Evolutionary conservation across 2,113 vertebrate genomes (phyloP).

Genomic region (Periophthalmus modestus): DNA sequence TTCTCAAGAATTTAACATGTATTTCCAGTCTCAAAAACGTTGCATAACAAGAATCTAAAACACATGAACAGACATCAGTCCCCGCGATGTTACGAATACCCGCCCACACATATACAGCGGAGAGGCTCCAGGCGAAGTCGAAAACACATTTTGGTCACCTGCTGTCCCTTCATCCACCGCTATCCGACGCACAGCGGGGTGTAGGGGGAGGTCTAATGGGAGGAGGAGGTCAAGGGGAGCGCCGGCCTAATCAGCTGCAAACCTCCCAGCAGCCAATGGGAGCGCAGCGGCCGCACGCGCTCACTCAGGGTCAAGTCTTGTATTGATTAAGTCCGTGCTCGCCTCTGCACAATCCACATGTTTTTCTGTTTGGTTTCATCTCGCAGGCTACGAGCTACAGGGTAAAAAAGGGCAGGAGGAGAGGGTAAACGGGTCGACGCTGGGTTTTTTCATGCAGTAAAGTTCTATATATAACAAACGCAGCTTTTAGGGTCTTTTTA

Average conservation of each 20-base stretch:
- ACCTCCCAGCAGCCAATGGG: conserved; percentile 4
- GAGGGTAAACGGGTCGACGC: too few species aligned
- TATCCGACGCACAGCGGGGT: conserved; percentile 30
- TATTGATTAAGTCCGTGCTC: conserved; percentile 13
- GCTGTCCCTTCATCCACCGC: conserved; percentile 32
- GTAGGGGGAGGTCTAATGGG: conserved; percentile 33
- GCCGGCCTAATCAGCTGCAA: conserved; percentile 45
- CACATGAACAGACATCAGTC: too few species aligned
- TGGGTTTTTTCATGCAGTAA: too few species aligned
- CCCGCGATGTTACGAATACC: too few species aligned
- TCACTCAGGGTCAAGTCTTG: neutral
- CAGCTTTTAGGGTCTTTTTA: too few species aligned
- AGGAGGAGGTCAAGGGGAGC: conserved; percentile 39
- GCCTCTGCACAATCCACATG: neutral
- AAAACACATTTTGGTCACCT: conserved; percentile 61
- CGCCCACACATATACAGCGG: conserved; percentile 2
- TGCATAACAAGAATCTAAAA: too few species aligned
- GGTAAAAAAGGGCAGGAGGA: neutral
- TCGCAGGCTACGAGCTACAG: neutral
- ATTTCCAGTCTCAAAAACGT: too few species aligned
- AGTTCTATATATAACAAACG: too few species aligned
- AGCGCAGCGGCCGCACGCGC: neutral
- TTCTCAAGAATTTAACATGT: too few species aligned
- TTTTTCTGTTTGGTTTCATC: neutral
- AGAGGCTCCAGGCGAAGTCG: conserved; percentile 39